These are phyloP conservation scores for Synergus umbraculus DNA, from an alignment of 2,888 invertebrate species.

Conservation along the genomic window DNA sequence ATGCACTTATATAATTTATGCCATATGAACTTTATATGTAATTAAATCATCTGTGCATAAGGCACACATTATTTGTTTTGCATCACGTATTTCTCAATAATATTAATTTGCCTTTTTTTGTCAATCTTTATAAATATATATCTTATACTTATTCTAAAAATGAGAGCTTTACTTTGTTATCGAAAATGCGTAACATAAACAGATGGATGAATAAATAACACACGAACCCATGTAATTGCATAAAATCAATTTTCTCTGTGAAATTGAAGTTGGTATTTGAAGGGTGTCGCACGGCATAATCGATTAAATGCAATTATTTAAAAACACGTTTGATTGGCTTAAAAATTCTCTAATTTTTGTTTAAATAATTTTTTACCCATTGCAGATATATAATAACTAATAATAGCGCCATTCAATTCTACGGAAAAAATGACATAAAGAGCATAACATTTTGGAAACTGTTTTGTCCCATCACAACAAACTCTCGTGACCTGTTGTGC, in stretches of 20 bases:
- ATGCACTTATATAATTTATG: not conserved
- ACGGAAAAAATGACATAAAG: too few species aligned
- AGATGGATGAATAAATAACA: not conserved
- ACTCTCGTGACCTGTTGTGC: too few species aligned
- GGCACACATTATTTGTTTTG: not conserved
- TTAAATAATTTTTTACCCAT: too few species aligned
- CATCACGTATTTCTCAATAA: not conserved
- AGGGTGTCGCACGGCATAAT: not conserved
- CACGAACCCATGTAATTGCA: not conserved
- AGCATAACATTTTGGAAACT: too few species aligned
- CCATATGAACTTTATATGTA: not conserved
- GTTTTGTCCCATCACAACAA: too few species aligned
- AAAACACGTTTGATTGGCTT: too few species aligned
- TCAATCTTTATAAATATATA: not conserved
- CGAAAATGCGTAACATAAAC: not conserved
- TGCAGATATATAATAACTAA: too few species aligned
- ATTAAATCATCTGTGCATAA: not conserved
- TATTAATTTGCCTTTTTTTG: slow-evolving; percentile 23
- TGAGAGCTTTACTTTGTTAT: not conserved
- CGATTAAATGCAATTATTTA: too few species aligned
- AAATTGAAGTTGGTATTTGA: slow-evolving; percentile 7
- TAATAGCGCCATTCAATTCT: too few species aligned
- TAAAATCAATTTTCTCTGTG: slow-evolving; percentile 12
- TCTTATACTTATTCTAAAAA: not conserved
- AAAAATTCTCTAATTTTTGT: too few species aligned